phyloP scores from a whole-genome alignment of 2,888 invertebrate species.

The Chloromyia formosa region DNA sequence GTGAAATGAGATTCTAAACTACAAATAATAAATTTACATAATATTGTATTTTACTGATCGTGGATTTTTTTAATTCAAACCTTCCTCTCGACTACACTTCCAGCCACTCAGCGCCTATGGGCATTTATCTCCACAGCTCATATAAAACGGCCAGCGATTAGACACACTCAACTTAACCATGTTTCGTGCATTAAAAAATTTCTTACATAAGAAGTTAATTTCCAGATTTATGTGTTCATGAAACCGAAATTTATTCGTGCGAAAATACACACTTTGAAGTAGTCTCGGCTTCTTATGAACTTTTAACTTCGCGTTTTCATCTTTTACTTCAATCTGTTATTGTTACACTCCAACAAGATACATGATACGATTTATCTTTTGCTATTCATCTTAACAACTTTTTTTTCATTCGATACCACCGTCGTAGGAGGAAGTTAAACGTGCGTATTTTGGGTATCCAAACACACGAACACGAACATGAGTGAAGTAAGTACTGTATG shows the following conservation, averaged over 20 bases:
- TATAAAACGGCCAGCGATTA: too few relatives aligned
- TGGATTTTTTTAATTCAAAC: too few relatives aligned
- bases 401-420: not conserved
- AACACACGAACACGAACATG: too few relatives aligned
- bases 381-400: not conserved
- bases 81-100: too few relatives aligned
- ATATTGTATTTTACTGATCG: too few relatives aligned
- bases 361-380: not conserved
- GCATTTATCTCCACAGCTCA: too few relatives aligned
- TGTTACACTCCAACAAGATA: not conserved
- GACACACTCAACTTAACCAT: too few relatives aligned
- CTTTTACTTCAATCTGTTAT: not conserved
- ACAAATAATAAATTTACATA: too few relatives aligned
- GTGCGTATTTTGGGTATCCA: not conserved
- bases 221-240: not conserved
- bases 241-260: slow-evolving; percentile 28
- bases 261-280: slow-evolving; percentile 24
- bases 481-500: not conserved
- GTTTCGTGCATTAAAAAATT: not conserved
- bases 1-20: too few relatives aligned
- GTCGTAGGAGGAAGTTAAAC: slow-evolving; percentile 9
- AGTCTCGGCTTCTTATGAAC: not conserved
- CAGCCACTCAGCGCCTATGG: too few relatives aligned
- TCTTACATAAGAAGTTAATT: slow-evolving; percentile 21
- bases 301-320: not conserved